phyloP scores from a whole-genome alignment of 2,888 invertebrate genomes.

The Tetheella fluctuosa region DNA sequence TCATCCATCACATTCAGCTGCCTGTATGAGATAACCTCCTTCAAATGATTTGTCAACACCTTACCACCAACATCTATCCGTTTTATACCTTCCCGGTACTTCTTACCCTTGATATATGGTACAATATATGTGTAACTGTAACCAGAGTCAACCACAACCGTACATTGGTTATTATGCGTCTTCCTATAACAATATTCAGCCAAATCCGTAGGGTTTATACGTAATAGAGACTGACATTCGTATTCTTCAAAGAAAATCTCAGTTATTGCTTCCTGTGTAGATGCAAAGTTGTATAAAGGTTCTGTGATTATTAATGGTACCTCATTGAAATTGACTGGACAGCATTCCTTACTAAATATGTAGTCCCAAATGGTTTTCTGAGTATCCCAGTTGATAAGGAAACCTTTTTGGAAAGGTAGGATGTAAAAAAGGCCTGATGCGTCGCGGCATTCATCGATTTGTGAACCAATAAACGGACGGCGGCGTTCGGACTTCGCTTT shows the following conservation, averaged over 20 bases:
- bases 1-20: constrained; percentile 99
- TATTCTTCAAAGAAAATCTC: constrained; percentile 99
- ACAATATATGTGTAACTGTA: constrained; percentile 98
- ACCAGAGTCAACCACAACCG: constrained; percentile 95
- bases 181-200: constrained; percentile 88
- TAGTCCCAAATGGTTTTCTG: constrained; percentile 99
- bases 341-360: constrained; percentile 93
- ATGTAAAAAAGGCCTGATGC: constrained; percentile 97
- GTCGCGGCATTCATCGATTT: constrained; percentile 98
- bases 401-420: constrained; percentile 97
- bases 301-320: constrained; percentile 95
- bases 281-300: constrained; percentile 96
- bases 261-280: constrained; percentile 96
- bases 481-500: constrained; percentile 98
- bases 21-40: constrained; percentile 97
- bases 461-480: constrained; percentile 94
- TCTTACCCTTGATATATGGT: constrained; percentile 93
- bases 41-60: constrained; percentile 97
- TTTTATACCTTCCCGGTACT: constrained; percentile 86
- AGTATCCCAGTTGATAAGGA: constrained; percentile 97
- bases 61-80: constrained; percentile 99
- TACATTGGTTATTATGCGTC: constrained; percentile 85
- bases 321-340: constrained; percentile 90
- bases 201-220: constrained; percentile 92
- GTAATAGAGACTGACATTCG: constrained; percentile 92